Conservation (phyloP, 1,140 invertebrate genomes). For the Drosophila tani region DNA sequence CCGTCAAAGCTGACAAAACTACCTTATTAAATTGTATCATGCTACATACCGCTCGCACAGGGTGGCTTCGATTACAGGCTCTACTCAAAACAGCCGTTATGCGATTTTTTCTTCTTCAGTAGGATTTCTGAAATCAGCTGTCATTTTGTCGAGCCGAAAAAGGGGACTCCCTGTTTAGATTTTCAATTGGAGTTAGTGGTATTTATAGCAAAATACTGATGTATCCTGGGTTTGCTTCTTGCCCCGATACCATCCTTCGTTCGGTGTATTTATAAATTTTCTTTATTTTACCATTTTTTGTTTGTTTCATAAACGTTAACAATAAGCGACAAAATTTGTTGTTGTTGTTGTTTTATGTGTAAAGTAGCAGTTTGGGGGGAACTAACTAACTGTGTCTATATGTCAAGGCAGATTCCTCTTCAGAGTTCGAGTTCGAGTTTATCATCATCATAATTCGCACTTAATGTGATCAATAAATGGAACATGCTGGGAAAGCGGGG, state of each 20-base stretch:
- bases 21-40: too few relatives aligned
- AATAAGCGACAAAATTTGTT: slow-evolving; percentile 42
- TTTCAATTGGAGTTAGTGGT: too few relatives aligned
- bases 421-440: slow-evolving; percentile 10
- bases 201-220: too few relatives aligned
- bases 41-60: too few relatives aligned
- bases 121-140: too few relatives aligned
- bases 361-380: slow-evolving; percentile 3
- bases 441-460: slow-evolving; percentile 48
- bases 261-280: slow-evolving; percentile 40
- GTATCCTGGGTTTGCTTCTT: background rate
- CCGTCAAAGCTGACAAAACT: too few relatives aligned
- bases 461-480: slow-evolving; percentile 47
- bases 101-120: too few relatives aligned
- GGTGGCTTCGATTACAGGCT: too few relatives aligned
- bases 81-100: too few relatives aligned
- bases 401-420: slow-evolving; percentile 12
- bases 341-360: background rate
- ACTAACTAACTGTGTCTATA: background rate
- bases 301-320: slow-evolving; percentile 61
- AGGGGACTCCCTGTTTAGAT: too few relatives aligned
- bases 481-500: slow-evolving; percentile 1
- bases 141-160: too few relatives aligned
- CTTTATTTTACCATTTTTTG: slow-evolving; percentile 65
- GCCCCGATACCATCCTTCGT: too few relatives aligned